Base-by-base conservation (phyloP, 2,113 vertebrate species). In the Perccottus glenii region DNA sequence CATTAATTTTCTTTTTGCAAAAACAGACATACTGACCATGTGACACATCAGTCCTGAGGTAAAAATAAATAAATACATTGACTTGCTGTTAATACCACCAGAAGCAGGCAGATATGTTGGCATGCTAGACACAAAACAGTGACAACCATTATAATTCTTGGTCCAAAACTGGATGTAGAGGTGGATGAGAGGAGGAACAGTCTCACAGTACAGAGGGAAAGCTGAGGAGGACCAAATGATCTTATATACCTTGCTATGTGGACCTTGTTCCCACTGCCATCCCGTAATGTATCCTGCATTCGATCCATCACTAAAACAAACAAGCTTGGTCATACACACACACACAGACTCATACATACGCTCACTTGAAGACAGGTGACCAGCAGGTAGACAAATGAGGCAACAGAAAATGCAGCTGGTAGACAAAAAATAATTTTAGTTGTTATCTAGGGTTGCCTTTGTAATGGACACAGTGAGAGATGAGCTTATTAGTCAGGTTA, bases 241-340 rank as follows among this genome's bases (percentile, higher is more conserved):
- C 80, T 86, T 81, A 88, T 90, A 90, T 93, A 93, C 91, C 91
- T 92, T 85, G 80, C 87, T 77, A 83, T 47, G 90, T 87, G 52
- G 90, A 89, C 89, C 90, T 91, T 71, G 87, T 86, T 85, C 88
- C 85, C 85, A 86, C 86, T 50, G 85, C 84, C 81, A 85, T 88
- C 88, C 88, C 88, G 86, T 81, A 87, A 85, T 84, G 90, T 82
- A 90, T 89, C 79, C 89, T 89, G 87, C 85, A 88, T 84, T 88
- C 70, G 87, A 89, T 91, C 90, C 88, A 87, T 90, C 91, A 91
- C 92, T 92, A 93, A 90, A 92, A 93, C 91, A 91, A 87, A 91
- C 92, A 92, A 91, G 88, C 84, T 67, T 82, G 78, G 84, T 90
- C 87, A 91, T 68, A 90, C 88, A 87, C 80, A 86, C 75, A 80